phyloP scores from a whole-genome alignment of 2,888 invertebrate genomes.

The Orgyia antiqua region DNA sequence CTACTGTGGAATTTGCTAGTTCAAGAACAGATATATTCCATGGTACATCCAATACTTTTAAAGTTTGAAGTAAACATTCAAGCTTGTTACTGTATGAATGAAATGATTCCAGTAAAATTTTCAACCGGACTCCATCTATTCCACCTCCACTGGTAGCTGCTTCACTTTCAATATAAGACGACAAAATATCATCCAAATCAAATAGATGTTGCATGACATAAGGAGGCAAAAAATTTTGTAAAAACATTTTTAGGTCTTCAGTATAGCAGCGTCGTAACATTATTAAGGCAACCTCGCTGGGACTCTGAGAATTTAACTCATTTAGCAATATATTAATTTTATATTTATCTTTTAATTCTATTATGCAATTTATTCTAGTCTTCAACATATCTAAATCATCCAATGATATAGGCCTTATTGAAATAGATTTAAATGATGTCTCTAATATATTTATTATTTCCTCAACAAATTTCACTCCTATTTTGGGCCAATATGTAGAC shows the following conservation, averaged over 20 bases:
- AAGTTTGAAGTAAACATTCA: constrained; percentile 59
- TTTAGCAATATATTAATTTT: constrained; percentile 65
- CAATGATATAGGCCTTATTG: constrained; percentile 60
- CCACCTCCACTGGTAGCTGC: constrained; percentile 59
- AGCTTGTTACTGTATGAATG: constrained; percentile 52
- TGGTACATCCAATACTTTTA: constrained; percentile 66
- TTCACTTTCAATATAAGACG: constrained; percentile 61
- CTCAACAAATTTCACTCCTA: constrained; percentile 65
- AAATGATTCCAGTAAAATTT: constrained; percentile 55
- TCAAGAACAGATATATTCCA: constrained; percentile 53
- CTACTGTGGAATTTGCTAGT: constrained; percentile 51
- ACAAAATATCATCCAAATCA: constrained; percentile 61
- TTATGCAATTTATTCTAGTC: constrained; percentile 57
- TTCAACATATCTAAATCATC: constrained; percentile 62
- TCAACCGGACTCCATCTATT: constrained; percentile 56
- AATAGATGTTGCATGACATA: constrained; percentile 59
- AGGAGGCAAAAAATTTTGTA: constrained; percentile 58
- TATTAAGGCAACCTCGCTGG: constrained; percentile 62
- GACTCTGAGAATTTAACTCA: constrained; percentile 59
- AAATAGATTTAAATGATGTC: constrained; percentile 53
- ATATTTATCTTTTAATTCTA: constrained; percentile 65
- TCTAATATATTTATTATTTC: constrained; percentile 54
- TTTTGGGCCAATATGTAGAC: constrained; percentile 72
- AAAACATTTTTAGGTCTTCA: constrained; percentile 61
- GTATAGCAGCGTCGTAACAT: constrained; percentile 72